These are phyloP conservation scores for Onychostruthus taczanowskii DNA, from an alignment of 2,113 vertebrate genomes.

Conservation along the genomic window DNA sequence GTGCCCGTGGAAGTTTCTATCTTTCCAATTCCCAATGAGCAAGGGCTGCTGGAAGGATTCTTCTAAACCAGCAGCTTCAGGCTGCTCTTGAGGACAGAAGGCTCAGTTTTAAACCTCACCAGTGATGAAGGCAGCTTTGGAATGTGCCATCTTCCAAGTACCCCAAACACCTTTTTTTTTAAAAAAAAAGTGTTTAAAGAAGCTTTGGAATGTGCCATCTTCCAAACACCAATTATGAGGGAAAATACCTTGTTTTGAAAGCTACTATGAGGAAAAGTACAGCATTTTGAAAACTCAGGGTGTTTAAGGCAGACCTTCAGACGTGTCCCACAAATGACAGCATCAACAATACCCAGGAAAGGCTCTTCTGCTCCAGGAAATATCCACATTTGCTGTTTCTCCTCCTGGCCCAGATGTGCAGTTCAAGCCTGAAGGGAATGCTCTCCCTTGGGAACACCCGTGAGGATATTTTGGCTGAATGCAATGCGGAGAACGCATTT, in stretches of 20 bases:
- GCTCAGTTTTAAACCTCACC: not conserved
- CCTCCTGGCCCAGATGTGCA: not conserved
- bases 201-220: not conserved
- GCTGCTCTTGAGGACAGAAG: not conserved
- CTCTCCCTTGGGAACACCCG: not conserved
- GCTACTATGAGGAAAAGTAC: not conserved
- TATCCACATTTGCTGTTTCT: not conserved
- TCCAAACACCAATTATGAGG: not conserved
- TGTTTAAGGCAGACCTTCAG: not conserved
- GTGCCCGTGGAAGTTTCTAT: not conserved
- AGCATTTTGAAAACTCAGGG: not conserved
- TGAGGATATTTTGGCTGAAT: rapidly evolving
- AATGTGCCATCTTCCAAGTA: not conserved
- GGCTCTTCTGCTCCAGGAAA: not conserved
- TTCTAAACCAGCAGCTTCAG: not conserved
- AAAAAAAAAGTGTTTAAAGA: not conserved
- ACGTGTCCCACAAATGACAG: not conserved
- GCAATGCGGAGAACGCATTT: rapidly evolving
- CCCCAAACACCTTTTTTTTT: not conserved
- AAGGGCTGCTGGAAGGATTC: not conserved
- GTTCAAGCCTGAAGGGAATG: not conserved
- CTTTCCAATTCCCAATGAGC: not conserved
- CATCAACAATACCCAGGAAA: not conserved
- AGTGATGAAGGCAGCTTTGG: not conserved
- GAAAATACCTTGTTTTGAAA: not conserved